Base-by-base conservation (phyloP, 2,888 invertebrate species). In the Drosophila leonis region DNA sequence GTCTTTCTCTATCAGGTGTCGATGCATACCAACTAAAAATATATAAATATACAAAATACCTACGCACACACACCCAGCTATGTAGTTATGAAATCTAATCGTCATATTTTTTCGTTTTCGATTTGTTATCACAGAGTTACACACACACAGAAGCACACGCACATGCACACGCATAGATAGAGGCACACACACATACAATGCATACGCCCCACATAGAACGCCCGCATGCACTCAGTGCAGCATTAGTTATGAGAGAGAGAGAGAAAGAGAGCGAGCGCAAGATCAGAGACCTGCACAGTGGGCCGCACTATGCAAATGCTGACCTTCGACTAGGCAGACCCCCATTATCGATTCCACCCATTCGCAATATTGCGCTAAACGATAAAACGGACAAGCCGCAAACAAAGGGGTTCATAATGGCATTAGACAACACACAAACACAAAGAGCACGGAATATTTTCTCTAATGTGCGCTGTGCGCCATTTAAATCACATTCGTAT, bases 51-150 rank as follows among this genome's bases (percentile, higher is more conserved):
- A 44, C 44, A 56, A 61, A 29, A 15, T 1, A n/a, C n/a, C n/a
- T n/a, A n/a, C n/a, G n/a, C 15, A 41, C 18, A 46, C 51, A 63
- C 41, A 31, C 52, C 48, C 39, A 55, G 6, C 12, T 20, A 37
- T 46, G 41, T 74, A 77, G 72, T 68, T 65, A 76, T 75, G 78
- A 73, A 84, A 84, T 84, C 84, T 84, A 88, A 84, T 88, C 84
- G 54, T 66, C 63, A 72, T 60, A 51, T 27, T 64, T 60, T 55
- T 27, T 64, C 37, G 63, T 73, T 73, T 72, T 64, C 37, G 65
- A 69, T 70, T 78, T 55, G 72, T 85, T 84, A 84, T 84, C 84
- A 85, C 55, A 75, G 49, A 54, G 55, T 66, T 56, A 52, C 60
- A 60, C 67, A 49, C 27, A 49, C 54, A 37, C 15, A 24, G 20